These are phyloP conservation scores for Diorhabda carinulata DNA, from an alignment of 1,140 invertebrate species.

Conservation along the genomic window DNA sequence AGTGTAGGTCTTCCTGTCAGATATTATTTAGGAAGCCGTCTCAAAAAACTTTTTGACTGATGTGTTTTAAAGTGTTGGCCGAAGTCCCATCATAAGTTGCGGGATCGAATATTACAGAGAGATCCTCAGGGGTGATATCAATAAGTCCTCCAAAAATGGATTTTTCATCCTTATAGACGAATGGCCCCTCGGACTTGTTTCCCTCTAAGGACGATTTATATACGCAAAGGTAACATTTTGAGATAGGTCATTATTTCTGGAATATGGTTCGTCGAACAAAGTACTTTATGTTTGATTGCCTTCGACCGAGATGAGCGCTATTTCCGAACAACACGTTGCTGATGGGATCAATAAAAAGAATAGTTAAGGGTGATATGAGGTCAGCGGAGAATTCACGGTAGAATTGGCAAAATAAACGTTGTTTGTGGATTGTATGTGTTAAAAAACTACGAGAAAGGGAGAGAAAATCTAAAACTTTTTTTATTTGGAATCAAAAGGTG, in stretches of 20 bases:
- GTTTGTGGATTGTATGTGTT: no score
- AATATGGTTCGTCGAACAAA: neutral
- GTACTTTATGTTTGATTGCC: neutral
- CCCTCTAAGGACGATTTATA: slow-evolving; percentile 25
- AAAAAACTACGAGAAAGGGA: no score
- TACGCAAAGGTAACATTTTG: slow-evolving; percentile 1
- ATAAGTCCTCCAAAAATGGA: slow-evolving; percentile 48
- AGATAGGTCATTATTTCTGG: slow-evolving; percentile 1
- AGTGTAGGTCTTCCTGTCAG: neutral
- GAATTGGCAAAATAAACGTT: no score
- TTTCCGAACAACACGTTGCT: neutral
- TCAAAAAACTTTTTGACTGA: slow-evolving; percentile 37
- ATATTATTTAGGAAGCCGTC: slow-evolving; percentile 4
- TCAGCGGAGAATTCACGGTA: no score
- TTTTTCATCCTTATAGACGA: slow-evolving; percentile 46
- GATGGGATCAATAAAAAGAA: neutral
- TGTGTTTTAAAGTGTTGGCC: slow-evolving; percentile 41
- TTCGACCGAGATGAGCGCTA: neutral
- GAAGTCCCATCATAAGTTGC: slow-evolving; percentile 41
- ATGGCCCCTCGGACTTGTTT: slow-evolving; percentile 38
- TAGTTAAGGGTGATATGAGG: neutral
- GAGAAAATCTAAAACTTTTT: no score
- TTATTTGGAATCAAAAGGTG: no score
- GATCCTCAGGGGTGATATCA: slow-evolving; percentile 45
- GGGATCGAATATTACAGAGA: slow-evolving; percentile 37